phyloP scores from a whole-genome alignment of 2,888 invertebrate genomes.

The Micropterix aruncella region DNA sequence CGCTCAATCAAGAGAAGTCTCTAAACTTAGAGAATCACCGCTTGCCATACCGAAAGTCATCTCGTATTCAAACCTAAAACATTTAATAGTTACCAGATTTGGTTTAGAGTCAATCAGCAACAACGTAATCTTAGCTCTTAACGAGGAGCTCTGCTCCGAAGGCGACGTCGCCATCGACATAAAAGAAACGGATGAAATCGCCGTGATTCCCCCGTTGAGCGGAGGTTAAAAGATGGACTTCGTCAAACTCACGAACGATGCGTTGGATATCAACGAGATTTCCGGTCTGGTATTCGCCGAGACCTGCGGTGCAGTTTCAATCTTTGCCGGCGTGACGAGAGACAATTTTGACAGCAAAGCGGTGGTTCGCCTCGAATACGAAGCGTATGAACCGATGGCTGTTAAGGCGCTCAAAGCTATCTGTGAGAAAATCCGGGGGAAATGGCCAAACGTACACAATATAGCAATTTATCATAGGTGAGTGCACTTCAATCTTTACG shows the following conservation, averaged over 20 bases:
- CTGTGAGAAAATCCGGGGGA: slow-evolving; percentile 53
- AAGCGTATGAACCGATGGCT: slow-evolving; percentile 90
- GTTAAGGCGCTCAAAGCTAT: slow-evolving; percentile 66
- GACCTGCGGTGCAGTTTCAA: slow-evolving; percentile 75
- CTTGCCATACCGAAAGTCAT: slow-evolving; percentile 37
- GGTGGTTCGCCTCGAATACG: slow-evolving; percentile 78
- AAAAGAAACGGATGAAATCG: slow-evolving; percentile 64
- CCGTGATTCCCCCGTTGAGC: slow-evolving; percentile 88
- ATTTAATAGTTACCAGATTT: slow-evolving; percentile 43
- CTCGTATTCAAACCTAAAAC: slow-evolving; percentile 42
- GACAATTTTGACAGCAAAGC: slow-evolving; percentile 70
- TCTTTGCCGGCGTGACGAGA: slow-evolving; percentile 83
- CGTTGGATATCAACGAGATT: slow-evolving; percentile 52
- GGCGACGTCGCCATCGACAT: slow-evolving; percentile 39
- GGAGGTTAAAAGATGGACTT: slow-evolving; percentile 72
- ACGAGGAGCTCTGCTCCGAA: slow-evolving; percentile 61
- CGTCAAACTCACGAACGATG: slow-evolving; percentile 49
- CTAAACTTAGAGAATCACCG: slow-evolving; percentile 43
- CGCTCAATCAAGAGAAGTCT: slow-evolving; percentile 77
- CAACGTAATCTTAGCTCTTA: slow-evolving; percentile 66
- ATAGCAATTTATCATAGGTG: slow-evolving; percentile 81
- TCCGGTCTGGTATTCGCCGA: slow-evolving; percentile 50
- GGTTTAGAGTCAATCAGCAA: slow-evolving; percentile 51
- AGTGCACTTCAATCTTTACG: neutral
- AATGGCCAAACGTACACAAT: slow-evolving; percentile 62